Percentiles rank a stretch among this genome's conserved stretches.
Evolutionary conservation across 2,113 vertebrate genomes (phyloP).

Genomic region (Propithecus coquereli): DNA sequence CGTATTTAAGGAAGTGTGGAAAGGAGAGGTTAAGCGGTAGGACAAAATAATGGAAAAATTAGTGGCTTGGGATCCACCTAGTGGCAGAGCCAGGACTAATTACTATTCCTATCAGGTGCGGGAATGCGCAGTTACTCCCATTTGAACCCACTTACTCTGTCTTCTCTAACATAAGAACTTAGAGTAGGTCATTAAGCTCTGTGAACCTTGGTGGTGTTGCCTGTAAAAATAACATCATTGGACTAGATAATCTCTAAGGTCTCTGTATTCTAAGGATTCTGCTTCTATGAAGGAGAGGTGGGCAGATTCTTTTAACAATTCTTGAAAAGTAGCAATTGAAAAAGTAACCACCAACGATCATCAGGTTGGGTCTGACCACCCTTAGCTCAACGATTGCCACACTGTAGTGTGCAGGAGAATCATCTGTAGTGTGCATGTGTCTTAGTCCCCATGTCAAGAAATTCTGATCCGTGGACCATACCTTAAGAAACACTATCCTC

Average conservation of each 20-base stretch:
- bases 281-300: background rate
- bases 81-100: background rate
- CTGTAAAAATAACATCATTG: background rate
- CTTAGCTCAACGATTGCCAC: background rate
- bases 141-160: background rate
- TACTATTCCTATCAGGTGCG: background rate
- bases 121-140: background rate
- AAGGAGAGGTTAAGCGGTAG: background rate
- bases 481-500: background rate
- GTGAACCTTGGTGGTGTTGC: background rate
- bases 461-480: background rate
- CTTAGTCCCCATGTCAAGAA: background rate
- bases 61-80: background rate
- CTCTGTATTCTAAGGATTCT: background rate
- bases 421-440: background rate
- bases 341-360: background rate
- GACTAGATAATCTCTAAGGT: background rate
- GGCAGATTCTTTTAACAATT: background rate
- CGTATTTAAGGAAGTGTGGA: background rate
- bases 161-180: background rate
- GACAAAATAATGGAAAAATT: background rate
- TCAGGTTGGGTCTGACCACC: background rate
- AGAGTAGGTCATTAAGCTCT: background rate
- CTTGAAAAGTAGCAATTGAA: background rate
- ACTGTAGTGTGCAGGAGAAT: background rate